Percentiles rank a stretch among this genome's conserved stretches.
These are phyloP conservation scores for Palythoa heliodiscus DNA, from an alignment of 92 coral and sea anemone species.

Conservation along the genomic window DNA sequence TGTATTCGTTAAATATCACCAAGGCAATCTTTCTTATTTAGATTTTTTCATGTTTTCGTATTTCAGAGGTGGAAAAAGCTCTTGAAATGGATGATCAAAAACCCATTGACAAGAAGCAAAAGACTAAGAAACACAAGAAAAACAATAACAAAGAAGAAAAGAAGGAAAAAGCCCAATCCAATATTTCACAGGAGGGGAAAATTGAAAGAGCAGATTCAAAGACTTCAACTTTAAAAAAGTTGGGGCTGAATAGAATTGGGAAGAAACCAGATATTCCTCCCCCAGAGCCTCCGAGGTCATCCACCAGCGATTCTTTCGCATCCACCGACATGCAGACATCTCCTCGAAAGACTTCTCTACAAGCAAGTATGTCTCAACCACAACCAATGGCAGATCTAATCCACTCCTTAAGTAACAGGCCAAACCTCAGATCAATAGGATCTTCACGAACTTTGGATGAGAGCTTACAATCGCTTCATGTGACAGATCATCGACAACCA, in stretches of 20 bases:
- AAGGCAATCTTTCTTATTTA: background rate
- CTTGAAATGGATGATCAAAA: slow-evolving; percentile 71
- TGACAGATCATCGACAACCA: background rate
- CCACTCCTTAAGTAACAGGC: slow-evolving; percentile 31
- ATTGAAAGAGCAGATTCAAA: slow-evolving; percentile 47
- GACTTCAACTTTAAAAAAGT: slow-evolving; percentile 59
- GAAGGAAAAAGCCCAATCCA: slow-evolving; percentile 49
- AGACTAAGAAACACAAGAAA: slow-evolving; percentile 46
- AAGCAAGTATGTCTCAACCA: slow-evolving; percentile 30
- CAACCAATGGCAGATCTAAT: slow-evolving; percentile 65
- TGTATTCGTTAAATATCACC: no score
- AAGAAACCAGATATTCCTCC: slow-evolving; percentile 63
- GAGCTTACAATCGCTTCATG: background rate
- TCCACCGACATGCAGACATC: slow-evolving; percentile 43
- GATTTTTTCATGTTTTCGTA: background rate
- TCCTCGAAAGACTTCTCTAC: slow-evolving; percentile 33
- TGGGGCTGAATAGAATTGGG: slow-evolving; percentile 61
- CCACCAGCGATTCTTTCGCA: slow-evolving; percentile 17
- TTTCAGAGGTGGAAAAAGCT: slow-evolving; percentile 92
- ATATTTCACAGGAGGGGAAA: slow-evolving; percentile 44
- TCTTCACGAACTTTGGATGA: slow-evolving; percentile 7
- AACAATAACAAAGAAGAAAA: slow-evolving; percentile 58
- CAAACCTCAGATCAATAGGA: slow-evolving; percentile 21
- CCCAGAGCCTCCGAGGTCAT: slow-evolving; percentile 81
- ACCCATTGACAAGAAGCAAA: slow-evolving; percentile 52